A percentile compares a stretch with the other conserved stretches of the same genome.
These are phyloP conservation scores for Eupleurogrammus muticus DNA, from an alignment of 2,797 vertebrate species.

Conservation along the genomic window DNA sequence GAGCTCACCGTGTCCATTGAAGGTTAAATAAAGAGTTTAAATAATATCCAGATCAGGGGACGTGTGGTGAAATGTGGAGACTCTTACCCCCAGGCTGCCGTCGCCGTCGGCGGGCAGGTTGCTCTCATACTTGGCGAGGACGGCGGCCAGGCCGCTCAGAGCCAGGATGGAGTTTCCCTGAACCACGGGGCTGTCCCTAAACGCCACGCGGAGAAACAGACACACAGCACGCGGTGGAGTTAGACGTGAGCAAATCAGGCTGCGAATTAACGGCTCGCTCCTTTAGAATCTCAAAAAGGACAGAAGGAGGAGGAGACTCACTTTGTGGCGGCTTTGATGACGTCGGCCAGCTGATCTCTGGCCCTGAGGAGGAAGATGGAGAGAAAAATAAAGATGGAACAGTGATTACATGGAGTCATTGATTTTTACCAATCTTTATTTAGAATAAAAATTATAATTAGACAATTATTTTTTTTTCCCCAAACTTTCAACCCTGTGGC, in stretches of 20 bases:
- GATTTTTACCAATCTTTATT: too few relatives aligned
- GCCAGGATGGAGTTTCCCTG: constrained; percentile 95
- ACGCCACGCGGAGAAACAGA: neutral
- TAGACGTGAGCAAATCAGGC: too few relatives aligned
- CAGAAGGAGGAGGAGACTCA: constrained; percentile 57
- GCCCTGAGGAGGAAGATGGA: constrained; percentile 82
- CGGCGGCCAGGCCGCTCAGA: constrained; percentile 90
- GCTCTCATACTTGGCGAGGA: constrained; percentile 90
- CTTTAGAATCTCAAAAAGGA: neutral
- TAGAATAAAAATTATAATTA: too few relatives aligned
- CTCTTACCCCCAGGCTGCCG: constrained; percentile 82
- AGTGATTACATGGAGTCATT: neutral
- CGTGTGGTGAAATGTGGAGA: neutral
- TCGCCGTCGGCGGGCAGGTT: constrained; percentile 87
- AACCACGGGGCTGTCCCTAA: constrained; percentile 94
- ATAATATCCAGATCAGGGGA: neutral
- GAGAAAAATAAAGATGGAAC: neutral
- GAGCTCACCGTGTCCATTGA: too few relatives aligned
- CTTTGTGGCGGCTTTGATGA: constrained; percentile 89
- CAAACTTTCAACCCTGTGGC: too few relatives aligned
- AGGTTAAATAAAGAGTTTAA: too few relatives aligned
- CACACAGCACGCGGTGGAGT: too few relatives aligned
- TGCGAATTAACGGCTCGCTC: neutral
- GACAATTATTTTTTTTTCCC: too few relatives aligned
- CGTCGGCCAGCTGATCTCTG: constrained; percentile 92